Base-by-base conservation (phyloP, 2,113 vertebrate genomes). In the Buteo buteo region DNA sequence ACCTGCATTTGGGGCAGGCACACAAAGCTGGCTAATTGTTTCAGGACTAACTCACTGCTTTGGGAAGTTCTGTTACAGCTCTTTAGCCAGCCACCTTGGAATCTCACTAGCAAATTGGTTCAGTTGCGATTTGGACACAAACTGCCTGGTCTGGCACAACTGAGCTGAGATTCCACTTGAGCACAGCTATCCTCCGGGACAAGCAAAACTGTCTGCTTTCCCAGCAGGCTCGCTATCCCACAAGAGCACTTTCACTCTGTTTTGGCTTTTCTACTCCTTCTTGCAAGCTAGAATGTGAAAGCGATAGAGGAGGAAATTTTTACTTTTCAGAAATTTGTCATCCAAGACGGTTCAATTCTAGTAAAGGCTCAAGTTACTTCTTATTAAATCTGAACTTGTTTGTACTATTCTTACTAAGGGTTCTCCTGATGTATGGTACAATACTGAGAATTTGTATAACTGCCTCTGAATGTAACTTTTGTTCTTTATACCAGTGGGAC, bases 91-190 rank as follows among this genome's bases (percentile, higher is more conserved):
- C 29, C 58, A 77, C 74, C 57, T 66, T 94, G 95, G 96, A 97
- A 73, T 74, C 66, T 91, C 78, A 42, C 93, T 90, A 77, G 81
- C 49, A 87, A 85, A 94, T 69, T 0, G 0, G 49, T 82, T 88
- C 55, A 86, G 59, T 55, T 93, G 73, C 3, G 13, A 90, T 93
- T 96, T 87, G 71, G 95, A 93, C 78, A 45, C 54, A 93, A 82
- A 62, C 49, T 86, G 62, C 58, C 45, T 77, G 66, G 62, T 94
- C 91, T 95, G 95, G 94, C 95, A 94, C 29, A 82, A 73, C 61
- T 54, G 69, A 95, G 72, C 59, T 86, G 52, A 97, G 86, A 95
- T 93, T 97, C 94, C 93, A 87, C 61, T 93, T 89, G 40, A 94
- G 87, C 81, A 76, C 67, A 93, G 79, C 29, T 44, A 55, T 88